Evolutionary conservation across 2,888 invertebrate genomes (phyloP).

Genomic region (Epirrhoe tristata): DNA sequence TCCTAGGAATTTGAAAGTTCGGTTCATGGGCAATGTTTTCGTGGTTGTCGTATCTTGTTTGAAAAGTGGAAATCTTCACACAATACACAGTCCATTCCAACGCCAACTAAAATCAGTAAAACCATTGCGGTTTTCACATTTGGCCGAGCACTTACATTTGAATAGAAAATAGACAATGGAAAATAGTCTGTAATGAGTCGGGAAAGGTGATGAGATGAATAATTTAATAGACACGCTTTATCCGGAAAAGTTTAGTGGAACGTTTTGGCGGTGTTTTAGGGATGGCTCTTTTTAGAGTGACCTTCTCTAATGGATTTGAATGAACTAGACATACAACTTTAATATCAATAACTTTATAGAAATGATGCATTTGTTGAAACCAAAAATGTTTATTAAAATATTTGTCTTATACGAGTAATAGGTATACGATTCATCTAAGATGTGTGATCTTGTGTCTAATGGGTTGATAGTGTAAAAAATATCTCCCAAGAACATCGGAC

Average conservation of each 20-base stretch:
- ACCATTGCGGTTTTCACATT: constrained; percentile 71
- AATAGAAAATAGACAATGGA: constrained; percentile 70
- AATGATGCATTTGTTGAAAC: no score
- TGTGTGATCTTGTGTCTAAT: neutral
- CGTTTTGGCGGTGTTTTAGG: constrained; percentile 51
- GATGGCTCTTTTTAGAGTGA: constrained; percentile 16
- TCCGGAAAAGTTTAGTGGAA: constrained; percentile 55
- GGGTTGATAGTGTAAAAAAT: constrained; percentile 5
- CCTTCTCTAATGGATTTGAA: neutral
- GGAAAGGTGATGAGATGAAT: constrained; percentile 72
- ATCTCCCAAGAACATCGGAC: constrained; percentile 27
- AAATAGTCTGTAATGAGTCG: constrained; percentile 76
- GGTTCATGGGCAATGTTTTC: neutral
- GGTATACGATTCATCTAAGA: no score
- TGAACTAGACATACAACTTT: no score
- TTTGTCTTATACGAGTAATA: neutral
- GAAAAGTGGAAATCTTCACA: constrained; percentile 30
- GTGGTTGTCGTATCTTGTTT: constrained; percentile 12
- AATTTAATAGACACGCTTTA: constrained; percentile 57
- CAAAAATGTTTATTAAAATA: no score
- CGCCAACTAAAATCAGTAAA: constrained; percentile 51
- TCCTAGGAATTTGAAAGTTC: neutral
- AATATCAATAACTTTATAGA: no score
- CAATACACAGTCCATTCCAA: constrained; percentile 32
- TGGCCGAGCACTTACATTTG: constrained; percentile 69